Conservation (phyloP, 2,113 vertebrate species). For the Protobothrops mucrosquamatus region DNA sequence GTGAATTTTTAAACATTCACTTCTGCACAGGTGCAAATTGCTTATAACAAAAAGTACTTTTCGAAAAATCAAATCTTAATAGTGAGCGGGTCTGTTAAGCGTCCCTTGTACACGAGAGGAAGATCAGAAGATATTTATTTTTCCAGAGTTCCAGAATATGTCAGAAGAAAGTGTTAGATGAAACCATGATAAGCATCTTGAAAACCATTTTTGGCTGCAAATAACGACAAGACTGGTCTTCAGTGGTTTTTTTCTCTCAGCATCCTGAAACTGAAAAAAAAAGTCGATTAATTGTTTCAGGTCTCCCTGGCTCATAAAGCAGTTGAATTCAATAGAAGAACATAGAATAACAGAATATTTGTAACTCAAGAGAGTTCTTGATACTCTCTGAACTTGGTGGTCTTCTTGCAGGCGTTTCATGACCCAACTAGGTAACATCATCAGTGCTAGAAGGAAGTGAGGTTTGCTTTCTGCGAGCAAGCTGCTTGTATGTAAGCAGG, state of each 20-base stretch:
- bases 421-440: too few relatives aligned
- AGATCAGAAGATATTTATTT: neutral
- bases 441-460: too few relatives aligned
- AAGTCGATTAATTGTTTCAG: neutral
- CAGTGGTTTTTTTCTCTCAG: too few relatives aligned
- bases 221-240: too few relatives aligned
- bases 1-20: neutral
- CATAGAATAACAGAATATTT: too few relatives aligned
- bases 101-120: neutral
- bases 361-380: too few relatives aligned
- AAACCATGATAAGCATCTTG: neutral
- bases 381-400: too few relatives aligned
- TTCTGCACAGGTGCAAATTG: neutral
- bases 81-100: neutral
- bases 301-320: neutral
- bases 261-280: neutral
- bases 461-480: too few relatives aligned
- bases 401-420: too few relatives aligned
- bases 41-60: neutral
- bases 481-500: too few relatives aligned
- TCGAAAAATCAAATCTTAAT: neutral
- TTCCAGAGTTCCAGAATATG: neutral
- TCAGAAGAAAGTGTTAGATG: neutral
- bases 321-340: neutral
- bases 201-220: neutral